Base-by-base conservation (phyloP, 2,888 invertebrate genomes). In the Hecatera dysodea region DNA sequence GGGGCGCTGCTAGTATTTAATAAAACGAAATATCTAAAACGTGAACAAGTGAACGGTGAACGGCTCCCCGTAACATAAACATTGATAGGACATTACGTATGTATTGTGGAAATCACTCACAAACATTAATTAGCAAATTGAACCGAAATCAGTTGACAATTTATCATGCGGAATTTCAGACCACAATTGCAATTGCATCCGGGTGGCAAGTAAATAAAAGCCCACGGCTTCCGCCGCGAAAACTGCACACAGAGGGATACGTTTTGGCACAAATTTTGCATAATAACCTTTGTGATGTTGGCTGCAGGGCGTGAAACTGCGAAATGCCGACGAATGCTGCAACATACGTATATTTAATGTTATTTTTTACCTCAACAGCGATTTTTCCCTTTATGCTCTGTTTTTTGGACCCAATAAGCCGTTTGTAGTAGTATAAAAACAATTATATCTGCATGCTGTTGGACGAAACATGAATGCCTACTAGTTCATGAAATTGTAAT, bases 221-320 rank as follows among this genome's bases (percentile, higher is more conserved):
- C 87, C 88, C 81, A 85, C 86, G 83, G 86, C 81, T 90, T 88
- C 89, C 90, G 88, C 88, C 87, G 87, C 88, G 86, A 86, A 90
- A 91, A 92, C 89, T 90, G 88, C 89, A 85, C 86, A 87, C 87
- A 85, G 88, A 87, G 87, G 84, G 76, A 86, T 89, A 87, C 87
- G 89, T 92, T 93, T 93, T 93, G 93, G 93, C 93, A 93, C 90
- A 90, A 89, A 91, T 92, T 93, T 92, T 89, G 93, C 93, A 93
- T 93, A 93, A 93, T 92, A 92, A 90, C 90, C 89, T 89, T 88
- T 87, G 81, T 87, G 84, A 85, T 87, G 87, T 88, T 88, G 89
- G 88, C 90, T 89, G 80, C 88, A 86, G 87, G 85, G 89, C 87
- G 88, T 87, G 82, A 88, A 88, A 87, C 88, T 88, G 84, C 83